These are phyloP conservation scores for Drosophila fulvimacula DNA, from an alignment of 2,888 invertebrate genomes.

Conservation along the genomic window DNA sequence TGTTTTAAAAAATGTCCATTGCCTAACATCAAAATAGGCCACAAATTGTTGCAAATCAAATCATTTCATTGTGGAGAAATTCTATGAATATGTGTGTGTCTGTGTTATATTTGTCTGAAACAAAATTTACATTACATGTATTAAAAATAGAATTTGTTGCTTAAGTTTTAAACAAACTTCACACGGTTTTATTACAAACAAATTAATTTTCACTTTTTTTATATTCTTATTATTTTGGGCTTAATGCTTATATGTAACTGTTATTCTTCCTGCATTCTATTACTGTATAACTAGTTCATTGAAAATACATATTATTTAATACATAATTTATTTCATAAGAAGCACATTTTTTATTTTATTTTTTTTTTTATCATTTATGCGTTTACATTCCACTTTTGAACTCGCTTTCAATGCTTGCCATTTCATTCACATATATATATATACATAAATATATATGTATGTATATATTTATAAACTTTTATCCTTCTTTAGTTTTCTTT, in stretches of 20 bases:
- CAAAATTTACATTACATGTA: constrained; percentile 44
- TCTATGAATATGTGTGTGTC: constrained; percentile 16
- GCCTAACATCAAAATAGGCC: constrained; percentile 27
- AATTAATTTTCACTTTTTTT: constrained; percentile 23
- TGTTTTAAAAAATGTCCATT: constrained; percentile 22
- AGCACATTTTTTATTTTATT: constrained; percentile 61
- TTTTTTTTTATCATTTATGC: constrained; percentile 62
- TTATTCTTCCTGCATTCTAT: constrained; percentile 40
- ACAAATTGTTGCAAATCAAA: constrained; percentile 30
- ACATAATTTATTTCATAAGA: constrained; percentile 71
- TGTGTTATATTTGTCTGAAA: constrained; percentile 52
- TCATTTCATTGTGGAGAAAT: constrained; percentile 10
- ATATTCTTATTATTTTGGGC: constrained; percentile 32
- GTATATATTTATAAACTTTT: constrained; percentile 19
- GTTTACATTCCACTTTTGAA: constrained; percentile 65
- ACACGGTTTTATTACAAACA: constrained; percentile 53
- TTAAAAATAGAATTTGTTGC: constrained; percentile 52
- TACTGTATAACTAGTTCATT: constrained; percentile 68
- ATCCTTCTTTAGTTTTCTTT: constrained; percentile 37
- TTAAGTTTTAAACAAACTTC: constrained; percentile 52
- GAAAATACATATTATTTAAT: constrained; percentile 70
- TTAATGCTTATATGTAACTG: constrained; percentile 55
- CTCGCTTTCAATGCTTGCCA: constrained; percentile 56
- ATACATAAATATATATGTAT: constrained; percentile 13
- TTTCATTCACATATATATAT: constrained; percentile 22